phyloP scores from a whole-genome alignment of 2,797 vertebrate species.

The Notoglanidium macrostoma region DNA sequence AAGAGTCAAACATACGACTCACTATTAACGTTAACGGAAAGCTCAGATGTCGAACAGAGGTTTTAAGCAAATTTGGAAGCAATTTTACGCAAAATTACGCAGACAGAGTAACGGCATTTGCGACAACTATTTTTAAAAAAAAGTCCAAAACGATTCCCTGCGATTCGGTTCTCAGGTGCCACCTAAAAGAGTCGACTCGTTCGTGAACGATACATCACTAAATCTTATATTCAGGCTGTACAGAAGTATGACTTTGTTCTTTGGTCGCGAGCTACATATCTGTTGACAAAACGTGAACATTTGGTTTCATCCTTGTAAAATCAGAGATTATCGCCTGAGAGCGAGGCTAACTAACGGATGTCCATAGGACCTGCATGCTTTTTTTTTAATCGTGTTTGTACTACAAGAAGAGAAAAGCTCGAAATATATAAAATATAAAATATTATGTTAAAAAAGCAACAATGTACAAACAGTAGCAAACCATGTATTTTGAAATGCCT shows the following conservation, averaged over 20 bases:
- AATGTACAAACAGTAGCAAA: background rate
- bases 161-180: background rate
- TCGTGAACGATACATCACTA: background rate
- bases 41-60: background rate
- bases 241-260: background rate
- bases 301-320: background rate
- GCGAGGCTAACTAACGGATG: background rate
- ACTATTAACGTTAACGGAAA: background rate
- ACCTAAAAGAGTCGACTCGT: background rate
- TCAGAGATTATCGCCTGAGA: background rate
- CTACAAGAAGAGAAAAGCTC: background rate
- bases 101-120: background rate
- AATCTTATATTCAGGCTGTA: background rate
- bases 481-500: background rate
- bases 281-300: background rate
- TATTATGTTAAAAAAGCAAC: background rate
- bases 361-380: background rate
- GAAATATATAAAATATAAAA: background rate
- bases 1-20: background rate
- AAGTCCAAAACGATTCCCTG: background rate
- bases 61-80: background rate
- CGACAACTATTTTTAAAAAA: background rate
- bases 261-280: background rate
- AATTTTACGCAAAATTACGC: background rate
- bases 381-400: background rate